These are phyloP conservation scores for Opisthograptis luteolata DNA, from an alignment of 2,888 invertebrate genomes.

Conservation along the genomic window DNA sequence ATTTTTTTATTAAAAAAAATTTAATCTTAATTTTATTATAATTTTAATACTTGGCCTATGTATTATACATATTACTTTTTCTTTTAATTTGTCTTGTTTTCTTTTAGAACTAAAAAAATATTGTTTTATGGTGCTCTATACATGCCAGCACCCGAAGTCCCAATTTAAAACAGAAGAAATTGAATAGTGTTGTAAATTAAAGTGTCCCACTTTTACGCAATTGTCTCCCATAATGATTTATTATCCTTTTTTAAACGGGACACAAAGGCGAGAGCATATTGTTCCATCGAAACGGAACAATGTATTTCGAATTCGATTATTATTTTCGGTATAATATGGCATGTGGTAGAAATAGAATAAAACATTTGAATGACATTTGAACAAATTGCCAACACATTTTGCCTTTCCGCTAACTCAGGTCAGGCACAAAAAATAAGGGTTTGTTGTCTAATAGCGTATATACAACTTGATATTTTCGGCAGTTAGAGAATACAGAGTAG, in stretches of 20 bases:
- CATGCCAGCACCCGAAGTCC: constrained; percentile 3
- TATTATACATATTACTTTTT: too few species aligned
- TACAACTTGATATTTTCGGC: too few species aligned
- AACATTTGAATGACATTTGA: constrained; percentile 27
- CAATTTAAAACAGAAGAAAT: constrained; percentile 10
- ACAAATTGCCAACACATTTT: constrained; percentile 37
- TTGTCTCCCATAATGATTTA: constrained; percentile 41
- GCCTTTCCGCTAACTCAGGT: constrained; percentile 5
- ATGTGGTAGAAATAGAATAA: constrained; percentile 31
- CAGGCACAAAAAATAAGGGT: neutral
- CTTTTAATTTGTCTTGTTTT: too few species aligned
- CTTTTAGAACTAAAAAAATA: too few species aligned
- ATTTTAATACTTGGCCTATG: too few species aligned
- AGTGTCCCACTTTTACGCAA: constrained; percentile 35
- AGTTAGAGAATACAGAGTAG: too few species aligned
- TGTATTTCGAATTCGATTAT: constrained; percentile 36
- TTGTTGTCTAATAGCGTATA: too few species aligned
- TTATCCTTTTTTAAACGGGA: constrained; percentile 32
- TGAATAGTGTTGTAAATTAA: constrained; percentile 24
- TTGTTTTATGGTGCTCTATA: neutral
- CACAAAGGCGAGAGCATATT: constrained; percentile 30
- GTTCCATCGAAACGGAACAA: constrained; percentile 28
- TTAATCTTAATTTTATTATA: too few species aligned
- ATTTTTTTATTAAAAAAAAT: too few species aligned
- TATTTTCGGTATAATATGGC: constrained; percentile 30